phyloP scores from a whole-genome alignment of 2,113 vertebrate species.

The Ciconia stormi region DNA sequence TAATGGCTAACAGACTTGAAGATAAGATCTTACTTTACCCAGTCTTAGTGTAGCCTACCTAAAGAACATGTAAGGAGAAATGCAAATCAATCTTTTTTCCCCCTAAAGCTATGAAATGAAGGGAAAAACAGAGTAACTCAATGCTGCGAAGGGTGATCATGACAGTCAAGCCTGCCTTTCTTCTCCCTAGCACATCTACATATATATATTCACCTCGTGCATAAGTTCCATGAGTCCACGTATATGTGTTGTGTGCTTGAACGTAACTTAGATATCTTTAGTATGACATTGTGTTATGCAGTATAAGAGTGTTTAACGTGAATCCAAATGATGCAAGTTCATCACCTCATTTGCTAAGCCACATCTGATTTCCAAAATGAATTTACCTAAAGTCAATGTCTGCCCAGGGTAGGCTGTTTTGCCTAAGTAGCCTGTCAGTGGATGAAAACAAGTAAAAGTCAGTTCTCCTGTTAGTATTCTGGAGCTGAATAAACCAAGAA shows the following conservation, averaged over 20 bases:
- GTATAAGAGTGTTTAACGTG: neutral
- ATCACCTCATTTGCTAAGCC: neutral
- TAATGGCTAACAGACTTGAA: neutral
- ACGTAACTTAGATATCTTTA: neutral
- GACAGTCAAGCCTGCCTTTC: neutral
- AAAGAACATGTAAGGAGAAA: neutral
- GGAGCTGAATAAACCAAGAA: neutral
- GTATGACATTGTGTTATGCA: neutral
- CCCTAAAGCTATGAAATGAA: neutral
- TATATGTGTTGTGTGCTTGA: neutral
- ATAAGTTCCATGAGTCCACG: neutral
- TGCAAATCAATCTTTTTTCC: neutral
- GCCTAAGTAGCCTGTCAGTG: no score
- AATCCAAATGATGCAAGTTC: neutral
- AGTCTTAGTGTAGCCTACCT: neutral
- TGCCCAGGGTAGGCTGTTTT: neutral
- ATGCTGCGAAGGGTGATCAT: neutral
- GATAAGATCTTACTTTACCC: neutral
- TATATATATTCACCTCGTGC: neutral
- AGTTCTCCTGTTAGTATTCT: neutral
- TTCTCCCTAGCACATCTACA: neutral
- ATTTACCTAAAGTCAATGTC: neutral
- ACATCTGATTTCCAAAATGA: neutral
- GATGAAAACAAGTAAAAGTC: neutral
- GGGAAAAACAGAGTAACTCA: neutral